A percentile compares a stretch with the other conserved stretches of the same genome.
These are phyloP conservation scores for Drosophila leontia DNA, from an alignment of 1,140 invertebrate species.

Conservation along the genomic window DNA sequence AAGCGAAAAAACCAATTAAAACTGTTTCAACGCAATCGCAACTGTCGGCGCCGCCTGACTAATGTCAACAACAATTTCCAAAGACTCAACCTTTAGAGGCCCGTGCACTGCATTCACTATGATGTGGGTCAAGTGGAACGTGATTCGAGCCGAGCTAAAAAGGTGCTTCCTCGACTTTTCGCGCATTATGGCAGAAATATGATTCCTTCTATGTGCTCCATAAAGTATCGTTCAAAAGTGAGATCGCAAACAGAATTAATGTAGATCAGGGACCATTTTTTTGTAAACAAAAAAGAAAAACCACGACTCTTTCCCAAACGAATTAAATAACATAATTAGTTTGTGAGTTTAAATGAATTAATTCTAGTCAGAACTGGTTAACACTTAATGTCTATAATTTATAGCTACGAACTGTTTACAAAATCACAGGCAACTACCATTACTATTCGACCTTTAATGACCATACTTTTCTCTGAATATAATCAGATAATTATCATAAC, in stretches of 20 bases:
- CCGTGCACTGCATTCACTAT: slow-evolving; percentile 17
- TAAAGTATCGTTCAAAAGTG: not conserved
- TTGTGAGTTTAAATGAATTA: not conserved
- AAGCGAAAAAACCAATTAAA: slow-evolving; percentile 30
- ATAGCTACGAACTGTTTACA: not conserved
- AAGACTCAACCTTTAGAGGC: slow-evolving; percentile 42
- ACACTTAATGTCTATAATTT: slow-evolving; percentile 1
- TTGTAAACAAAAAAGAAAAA: not conserved
- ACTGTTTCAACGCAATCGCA: slow-evolving; percentile 9
- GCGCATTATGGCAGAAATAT: slow-evolving; percentile 13
- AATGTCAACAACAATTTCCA: slow-evolving; percentile 43
- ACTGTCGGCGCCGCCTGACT: slow-evolving; percentile 28
- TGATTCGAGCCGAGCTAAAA: slow-evolving; percentile 36
- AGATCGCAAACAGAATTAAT: not conserved
- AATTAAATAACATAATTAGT: slow-evolving; percentile 7
- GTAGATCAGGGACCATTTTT: slow-evolving; percentile 15
- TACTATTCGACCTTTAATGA: not conserved
- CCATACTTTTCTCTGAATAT: not conserved
- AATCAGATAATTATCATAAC: not conserved
- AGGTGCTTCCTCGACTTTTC: slow-evolving; percentile 31
- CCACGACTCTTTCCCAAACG: not conserved
- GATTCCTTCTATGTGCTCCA: slow-evolving; percentile 18
- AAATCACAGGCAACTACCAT: not conserved
- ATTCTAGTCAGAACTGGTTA: not conserved
- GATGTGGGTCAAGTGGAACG: slow-evolving; percentile 60